Conservation (phyloP, 1,140 invertebrate species). For the Anoplophora glabripennis region DNA sequence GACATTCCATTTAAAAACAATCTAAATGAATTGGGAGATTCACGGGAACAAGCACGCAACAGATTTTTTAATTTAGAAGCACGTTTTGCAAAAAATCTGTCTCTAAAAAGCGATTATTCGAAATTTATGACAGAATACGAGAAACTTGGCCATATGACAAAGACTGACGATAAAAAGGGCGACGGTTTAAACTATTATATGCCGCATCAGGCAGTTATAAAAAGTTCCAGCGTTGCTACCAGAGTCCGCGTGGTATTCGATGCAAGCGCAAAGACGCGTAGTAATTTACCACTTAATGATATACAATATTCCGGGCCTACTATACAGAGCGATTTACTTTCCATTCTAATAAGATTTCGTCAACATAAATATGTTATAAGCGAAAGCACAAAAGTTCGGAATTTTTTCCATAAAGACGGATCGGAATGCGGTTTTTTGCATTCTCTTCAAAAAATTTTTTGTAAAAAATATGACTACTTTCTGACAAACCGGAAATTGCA, state of each 20-base stretch:
- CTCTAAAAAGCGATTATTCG: constrained; percentile 11
- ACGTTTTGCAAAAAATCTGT: constrained; percentile 14
- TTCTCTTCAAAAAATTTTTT: too few species aligned
- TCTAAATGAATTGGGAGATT: constrained; percentile 1
- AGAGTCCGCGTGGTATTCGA: constrained; percentile 47
- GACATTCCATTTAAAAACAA: constrained; percentile 9
- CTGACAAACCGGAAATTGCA: too few species aligned
- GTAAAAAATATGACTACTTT: too few species aligned
- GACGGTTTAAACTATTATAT: constrained; percentile 24
- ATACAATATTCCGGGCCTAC: constrained; percentile 31
- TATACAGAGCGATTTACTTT: constrained; percentile 32
- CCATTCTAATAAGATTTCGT: constrained; percentile 48
- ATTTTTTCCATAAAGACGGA: constrained; percentile 47
- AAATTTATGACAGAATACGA: constrained; percentile 20
- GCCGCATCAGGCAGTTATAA: constrained; percentile 50
- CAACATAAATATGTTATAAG: constrained; percentile 40
- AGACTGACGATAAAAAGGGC: neutral
- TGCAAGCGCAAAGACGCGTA: constrained; percentile 36
- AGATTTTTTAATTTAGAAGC: constrained; percentile 7
- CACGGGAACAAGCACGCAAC: neutral
- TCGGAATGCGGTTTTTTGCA: too few species aligned
- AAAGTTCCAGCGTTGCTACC: constrained; percentile 38
- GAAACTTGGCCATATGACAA: constrained; percentile 16
- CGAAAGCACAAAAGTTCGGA: too few species aligned
- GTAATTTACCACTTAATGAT: constrained; percentile 34